These are phyloP conservation scores for Zeuzera pyrina DNA, from an alignment of 2,888 invertebrate genomes.

Conservation along the genomic window DNA sequence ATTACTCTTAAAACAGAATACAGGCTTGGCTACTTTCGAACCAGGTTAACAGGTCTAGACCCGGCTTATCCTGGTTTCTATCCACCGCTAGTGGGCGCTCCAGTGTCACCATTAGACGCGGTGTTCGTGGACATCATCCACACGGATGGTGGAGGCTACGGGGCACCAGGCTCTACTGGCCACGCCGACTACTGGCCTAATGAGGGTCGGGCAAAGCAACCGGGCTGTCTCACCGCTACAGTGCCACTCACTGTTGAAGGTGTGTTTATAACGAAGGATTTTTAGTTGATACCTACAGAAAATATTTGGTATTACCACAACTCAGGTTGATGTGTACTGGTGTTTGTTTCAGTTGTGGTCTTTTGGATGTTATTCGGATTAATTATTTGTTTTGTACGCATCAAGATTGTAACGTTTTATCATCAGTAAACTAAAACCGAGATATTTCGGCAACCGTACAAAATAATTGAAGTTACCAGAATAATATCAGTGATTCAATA, in stretches of 20 bases:
- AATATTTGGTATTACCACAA: background rate
- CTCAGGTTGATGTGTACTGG: background rate
- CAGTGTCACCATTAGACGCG: conserved; percentile 38
- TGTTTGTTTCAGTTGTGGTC: background rate
- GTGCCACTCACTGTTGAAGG: conserved; percentile 34
- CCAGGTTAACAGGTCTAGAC: conserved; percentile 54
- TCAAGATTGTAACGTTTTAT: no score
- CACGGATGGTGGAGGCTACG: conserved; percentile 56
- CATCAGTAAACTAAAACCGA: no score
- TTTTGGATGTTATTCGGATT: background rate
- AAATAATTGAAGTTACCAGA: no score
- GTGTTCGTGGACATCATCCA: conserved; percentile 63
- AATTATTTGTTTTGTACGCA: background rate
- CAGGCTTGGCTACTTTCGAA: no score
- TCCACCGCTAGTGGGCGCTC: conserved; percentile 26
- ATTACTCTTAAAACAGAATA: no score
- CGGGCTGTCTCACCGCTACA: conserved; percentile 47
- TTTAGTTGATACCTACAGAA: no score
- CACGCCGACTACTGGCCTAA: conserved; percentile 67
- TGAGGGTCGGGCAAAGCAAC: conserved; percentile 53
- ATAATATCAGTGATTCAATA: no score
- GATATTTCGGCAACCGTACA: no score
- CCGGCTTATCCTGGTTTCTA: conserved; percentile 63
- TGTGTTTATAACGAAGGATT: conserved; percentile 13
- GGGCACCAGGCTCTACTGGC: conserved; percentile 31